These are phyloP conservation scores for Kryptopterus vitreolus DNA, from an alignment of 2,797 vertebrate species.

Conservation along the genomic window DNA sequence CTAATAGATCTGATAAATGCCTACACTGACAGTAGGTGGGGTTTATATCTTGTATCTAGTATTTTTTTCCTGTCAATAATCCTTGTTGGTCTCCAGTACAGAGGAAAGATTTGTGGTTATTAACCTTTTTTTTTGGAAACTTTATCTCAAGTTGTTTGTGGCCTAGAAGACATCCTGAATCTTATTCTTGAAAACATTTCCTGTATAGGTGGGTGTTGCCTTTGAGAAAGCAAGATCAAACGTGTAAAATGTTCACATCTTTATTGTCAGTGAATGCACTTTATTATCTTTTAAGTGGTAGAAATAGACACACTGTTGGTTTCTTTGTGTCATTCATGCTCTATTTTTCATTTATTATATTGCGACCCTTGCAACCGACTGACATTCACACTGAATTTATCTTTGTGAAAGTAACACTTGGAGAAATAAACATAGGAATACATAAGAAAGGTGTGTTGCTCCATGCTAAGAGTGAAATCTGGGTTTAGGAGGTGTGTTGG, in stretches of 20 bases:
- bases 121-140: not conserved
- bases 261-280: not conserved
- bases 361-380: slow-evolving; percentile 15
- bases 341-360: slow-evolving; percentile 11
- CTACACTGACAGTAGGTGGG: not conserved
- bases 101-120: not conserved
- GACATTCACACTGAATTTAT: not conserved
- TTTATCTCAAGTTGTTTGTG: not conserved
- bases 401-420: slow-evolving; percentile 22
- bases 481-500: not conserved
- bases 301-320: not conserved
- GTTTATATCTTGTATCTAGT: not conserved
- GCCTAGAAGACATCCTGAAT: slow-evolving; percentile 3
- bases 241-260: not conserved
- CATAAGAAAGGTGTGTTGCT: not conserved
- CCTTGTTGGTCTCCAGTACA: not conserved
- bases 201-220: slow-evolving; percentile 31
- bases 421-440: not conserved
- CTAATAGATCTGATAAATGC: slow-evolving; percentile 1
- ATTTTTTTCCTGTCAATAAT: too few relatives aligned
- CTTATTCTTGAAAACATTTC: slow-evolving; percentile 29
- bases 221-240: slow-evolving; percentile 31
- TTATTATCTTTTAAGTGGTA: not conserved
- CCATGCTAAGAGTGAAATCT: not conserved
- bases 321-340: not conserved